Conservation (phyloP, 2,797 vertebrate species). For the Aulostomus chinensis region DNA sequence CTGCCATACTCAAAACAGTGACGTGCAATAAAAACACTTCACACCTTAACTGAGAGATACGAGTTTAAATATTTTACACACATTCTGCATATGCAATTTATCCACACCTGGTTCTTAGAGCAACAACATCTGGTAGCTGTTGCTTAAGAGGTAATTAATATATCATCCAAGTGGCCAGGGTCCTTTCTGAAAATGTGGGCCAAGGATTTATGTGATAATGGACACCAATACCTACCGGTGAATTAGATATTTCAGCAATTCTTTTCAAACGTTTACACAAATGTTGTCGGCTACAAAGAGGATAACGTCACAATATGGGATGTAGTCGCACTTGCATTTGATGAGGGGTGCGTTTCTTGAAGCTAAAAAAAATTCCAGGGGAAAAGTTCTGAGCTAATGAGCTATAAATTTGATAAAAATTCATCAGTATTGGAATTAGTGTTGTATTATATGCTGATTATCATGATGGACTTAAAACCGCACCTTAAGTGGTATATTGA, state of each 20-base stretch:
- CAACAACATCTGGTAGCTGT: constrained; percentile 81
- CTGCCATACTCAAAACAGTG: constrained; percentile 67
- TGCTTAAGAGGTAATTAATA: constrained; percentile 83
- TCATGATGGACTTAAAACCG: constrained; percentile 78
- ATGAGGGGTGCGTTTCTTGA: no score
- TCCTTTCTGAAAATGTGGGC: constrained; percentile 54
- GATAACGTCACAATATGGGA: background rate
- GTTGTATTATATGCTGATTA: constrained; percentile 48
- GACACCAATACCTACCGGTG: constrained; percentile 13
- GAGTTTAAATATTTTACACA: constrained; percentile 86
- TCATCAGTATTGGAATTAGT: background rate
- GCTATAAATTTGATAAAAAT: background rate
- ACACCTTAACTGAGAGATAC: constrained; percentile 82
- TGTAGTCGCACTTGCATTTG: background rate
- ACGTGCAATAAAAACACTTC: constrained; percentile 82
- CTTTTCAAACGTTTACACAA: background rate
- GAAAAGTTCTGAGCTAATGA: background rate
- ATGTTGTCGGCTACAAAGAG: background rate
- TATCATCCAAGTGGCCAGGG: constrained; percentile 61
- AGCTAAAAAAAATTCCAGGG: background rate
- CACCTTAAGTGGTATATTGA: constrained; percentile 77
- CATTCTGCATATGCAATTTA: constrained; percentile 81
- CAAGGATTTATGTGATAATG: constrained; percentile 43
- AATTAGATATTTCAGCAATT: background rate
- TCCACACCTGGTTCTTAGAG: constrained; percentile 81